These are phyloP conservation scores for Drosophila multiciliata DNA, from an alignment of 2,888 invertebrate genomes.

Conservation along the genomic window DNA sequence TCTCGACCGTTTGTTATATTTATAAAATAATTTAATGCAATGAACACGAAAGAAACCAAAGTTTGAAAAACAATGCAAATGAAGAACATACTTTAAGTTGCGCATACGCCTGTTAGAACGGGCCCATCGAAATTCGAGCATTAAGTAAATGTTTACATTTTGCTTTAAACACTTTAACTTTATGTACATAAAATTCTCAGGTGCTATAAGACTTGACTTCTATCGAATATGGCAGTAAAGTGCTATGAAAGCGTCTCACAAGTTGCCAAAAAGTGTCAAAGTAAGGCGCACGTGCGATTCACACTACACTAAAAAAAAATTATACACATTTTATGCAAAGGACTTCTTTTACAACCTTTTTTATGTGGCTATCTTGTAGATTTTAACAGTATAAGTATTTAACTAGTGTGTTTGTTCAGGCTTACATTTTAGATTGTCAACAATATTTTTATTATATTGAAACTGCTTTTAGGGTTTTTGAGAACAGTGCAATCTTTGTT, in stretches of 20 bases:
- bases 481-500: not conserved
- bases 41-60: conserved; percentile 17
- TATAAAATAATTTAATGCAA: conserved; percentile 48
- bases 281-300: conserved; percentile 35
- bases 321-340: not conserved
- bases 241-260: conserved; percentile 53
- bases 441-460: not conserved
- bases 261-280: conserved; percentile 47
- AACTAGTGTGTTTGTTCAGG: not conserved
- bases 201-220: conserved; percentile 41
- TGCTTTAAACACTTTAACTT: conserved; percentile 3
- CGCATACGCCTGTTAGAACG: conserved; percentile 29
- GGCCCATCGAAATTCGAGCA: conserved; percentile 31
- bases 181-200: conserved; percentile 2
- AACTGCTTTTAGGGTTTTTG: not conserved
- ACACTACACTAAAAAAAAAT: not conserved
- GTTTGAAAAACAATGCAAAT: conserved; percentile 43
- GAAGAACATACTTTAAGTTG: conserved; percentile 36
- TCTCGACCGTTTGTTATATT: conserved; percentile 35
- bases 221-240: conserved; percentile 44
- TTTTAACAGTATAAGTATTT: not conserved
- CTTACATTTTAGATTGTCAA: not conserved
- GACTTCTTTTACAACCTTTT: not conserved
- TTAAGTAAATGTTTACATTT: conserved; percentile 31
- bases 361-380: not conserved